Base-by-base conservation (phyloP, 2,888 invertebrate genomes). In the Tineola bisselliella region DNA sequence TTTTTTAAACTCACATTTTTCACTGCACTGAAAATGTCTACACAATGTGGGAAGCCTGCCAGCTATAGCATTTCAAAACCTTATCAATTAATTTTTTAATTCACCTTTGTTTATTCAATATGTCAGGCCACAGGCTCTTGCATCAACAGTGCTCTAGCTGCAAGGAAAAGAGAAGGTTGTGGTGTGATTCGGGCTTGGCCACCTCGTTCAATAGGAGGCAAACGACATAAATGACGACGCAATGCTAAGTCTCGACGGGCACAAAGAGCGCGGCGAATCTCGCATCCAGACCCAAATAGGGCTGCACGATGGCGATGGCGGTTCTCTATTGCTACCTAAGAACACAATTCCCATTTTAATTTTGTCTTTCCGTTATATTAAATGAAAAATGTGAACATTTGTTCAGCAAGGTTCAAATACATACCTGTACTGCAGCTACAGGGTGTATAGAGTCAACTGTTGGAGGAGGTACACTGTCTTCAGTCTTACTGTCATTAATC, bases 241-340 rank as follows among this genome's bases (percentile, higher is more conserved):
- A 95, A 88, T 30, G 92, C 91, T 62, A 95, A 81, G 74, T 96
- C 96, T 60, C 92, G 88, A 15, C 95, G 88, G 8, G 95, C 94
- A 66, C 93, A 93, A 58, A 95, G 77, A 0, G 94, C 95, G 13
- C 93, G 88, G 30, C 93, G 91, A 68, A 91, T 92, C 52, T 91
- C 91, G 60, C 94, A 94, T 15, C 94, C 94, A 52, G 93, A 90
- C 69, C 91, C 91, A 63, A 90, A 89, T 65, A 95, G 88, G 2
- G 93, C 86, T 59, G 89, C 89, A 11, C 91, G 87, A 63, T 90
- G 88, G n/a, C 88, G 88, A 63, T 88, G 86, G 19, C 89, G 84
- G 64, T 90, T 89, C 61, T 90, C 81, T 58, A 89, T 80, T 0
- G 91, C 90, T 62, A 91, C 91, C 84, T 93, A 70, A 71, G 18